Evolutionary conservation across 2,113 vertebrate genomes (phyloP), one percentile per base, ranked within the genome.

Genomic region (Corythornis madagascariensis): DNA sequence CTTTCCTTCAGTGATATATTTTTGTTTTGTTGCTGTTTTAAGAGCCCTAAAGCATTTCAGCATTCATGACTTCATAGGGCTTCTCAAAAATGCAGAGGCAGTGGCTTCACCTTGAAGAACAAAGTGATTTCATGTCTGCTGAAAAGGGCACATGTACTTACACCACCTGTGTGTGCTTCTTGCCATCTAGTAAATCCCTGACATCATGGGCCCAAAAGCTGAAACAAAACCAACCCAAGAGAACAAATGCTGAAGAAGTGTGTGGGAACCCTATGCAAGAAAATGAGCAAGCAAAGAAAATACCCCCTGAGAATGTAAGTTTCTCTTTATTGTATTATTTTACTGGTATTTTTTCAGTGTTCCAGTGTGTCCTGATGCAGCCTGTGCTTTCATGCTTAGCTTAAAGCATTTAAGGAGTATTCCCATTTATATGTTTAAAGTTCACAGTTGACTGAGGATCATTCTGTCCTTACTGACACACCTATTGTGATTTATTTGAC

Each of bases 191-290:
- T 91, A 98, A 98, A 92, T 93, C 92, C 26, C 59, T 99, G 91
- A 99, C 99, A 38, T 99, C 99, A 22, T 99, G 99, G 99, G 99
- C 98, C 52, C 98, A 99, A 82, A 98, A 98, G 86, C 94, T 99
- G 93, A 99, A 98, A 95, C 97, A 97, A 93, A 98, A 92, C 83
- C 97, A 98, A 29, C 97, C 95, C 72, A 99, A 97, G 97, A 97
- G 86, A 95, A 89, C 90, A 79, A 89, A 75, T 14, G 26, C 17
- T 3, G 97, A 97, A 74, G 96, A 96, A 53, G 35, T 15, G 3
- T 47, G 40, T 76, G 59, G 72, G 56, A 77, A 60, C 16, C 64
- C 96, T 65, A 57, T 83, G 93, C 97, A 92, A 76, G 93, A 74
- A 78, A 73, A 42, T 6, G 94, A 96, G 35, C 93, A 72, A 70